Evolutionary conservation across 2,888 invertebrate genomes (phyloP), one percentile per base, ranked within the genome.

Genomic region (Bimastos eiseni): DNA sequence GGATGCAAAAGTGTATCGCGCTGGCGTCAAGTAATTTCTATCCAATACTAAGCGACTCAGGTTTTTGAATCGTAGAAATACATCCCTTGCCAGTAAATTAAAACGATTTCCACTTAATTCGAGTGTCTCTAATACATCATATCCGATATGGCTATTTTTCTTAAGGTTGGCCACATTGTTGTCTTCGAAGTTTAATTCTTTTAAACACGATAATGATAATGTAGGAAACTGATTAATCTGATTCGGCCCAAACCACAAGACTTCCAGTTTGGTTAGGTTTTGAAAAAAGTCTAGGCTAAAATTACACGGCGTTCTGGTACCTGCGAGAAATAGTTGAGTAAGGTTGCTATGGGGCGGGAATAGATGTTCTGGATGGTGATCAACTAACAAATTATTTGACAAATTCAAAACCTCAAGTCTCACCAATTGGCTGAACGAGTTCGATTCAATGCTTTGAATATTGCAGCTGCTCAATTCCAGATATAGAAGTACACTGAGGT

Each of bases 211-310:
- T 24, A 86, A 36, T 5, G 17, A 4, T 3, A 2, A 34, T 70
- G 8, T 70, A 86, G 86, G 86, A 86, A 86, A 86, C 86, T 86
- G 36, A 36, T 24, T 24, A 34, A 34, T 36, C 17, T 36, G 34
- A 37, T 86, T 86, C 86, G 86, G 24, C 37, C 36, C 86, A 86
- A 86, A 86, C 86, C 86, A 86, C 24, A 86, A 24, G 37, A 86
- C 37, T 86, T 86, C 86, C 36, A 86, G 37, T 86, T 3, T 86
- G 86, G 86, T 36, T 33, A 86, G 37, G 86, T 86, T 86, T 86
- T 86, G 86, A 8, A 86, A 0, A 21, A 36, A 21, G 36, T 86
- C 86, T 37, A 86, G 36, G 19, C 34, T 19, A 36, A 86, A 86
- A 37, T 19, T 15, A 86, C 34, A 86, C 21, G 86, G 86, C 13